Percentiles rank a stretch among this genome's conserved stretches.
phyloP scores from a whole-genome alignment of 2,113 vertebrate species.

The Peromyscus californicus region DNA sequence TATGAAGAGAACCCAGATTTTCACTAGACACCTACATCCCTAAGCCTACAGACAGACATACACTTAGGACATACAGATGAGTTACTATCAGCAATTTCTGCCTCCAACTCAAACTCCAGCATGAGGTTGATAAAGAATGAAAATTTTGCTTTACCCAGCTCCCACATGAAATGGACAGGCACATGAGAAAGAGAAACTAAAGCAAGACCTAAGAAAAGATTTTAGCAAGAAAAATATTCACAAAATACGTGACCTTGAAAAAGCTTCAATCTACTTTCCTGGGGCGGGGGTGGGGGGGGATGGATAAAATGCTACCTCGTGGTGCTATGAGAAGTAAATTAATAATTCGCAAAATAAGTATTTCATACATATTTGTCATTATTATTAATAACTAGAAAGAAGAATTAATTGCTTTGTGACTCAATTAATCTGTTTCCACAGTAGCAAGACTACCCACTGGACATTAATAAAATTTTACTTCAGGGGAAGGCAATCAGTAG shows the following conservation, averaged over 20 bases:
- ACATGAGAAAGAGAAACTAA: not conserved
- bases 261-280: not conserved
- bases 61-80: not conserved
- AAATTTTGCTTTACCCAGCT: not conserved
- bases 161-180: not conserved
- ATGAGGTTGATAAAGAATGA: not conserved
- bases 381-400: constrained; percentile 18
- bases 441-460: not conserved
- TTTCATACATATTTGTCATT: constrained; percentile 25
- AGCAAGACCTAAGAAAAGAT: not conserved
- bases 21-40: not conserved
- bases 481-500: constrained; percentile 15
- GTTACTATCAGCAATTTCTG: not conserved
- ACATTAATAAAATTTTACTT: not conserved
- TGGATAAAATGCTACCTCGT: not conserved
- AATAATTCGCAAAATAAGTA: constrained; percentile 1
- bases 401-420: constrained; percentile 31
- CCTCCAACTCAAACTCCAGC: not conserved
- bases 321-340: not conserved
- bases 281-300: not conserved
- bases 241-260: not conserved
- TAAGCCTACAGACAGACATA: not conserved
- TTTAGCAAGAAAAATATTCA: not conserved
- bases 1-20: not conserved
- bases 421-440: constrained; percentile 2